phyloP scores from a whole-genome alignment of 2,113 vertebrate genomes.

The Silurus meridionalis region DNA sequence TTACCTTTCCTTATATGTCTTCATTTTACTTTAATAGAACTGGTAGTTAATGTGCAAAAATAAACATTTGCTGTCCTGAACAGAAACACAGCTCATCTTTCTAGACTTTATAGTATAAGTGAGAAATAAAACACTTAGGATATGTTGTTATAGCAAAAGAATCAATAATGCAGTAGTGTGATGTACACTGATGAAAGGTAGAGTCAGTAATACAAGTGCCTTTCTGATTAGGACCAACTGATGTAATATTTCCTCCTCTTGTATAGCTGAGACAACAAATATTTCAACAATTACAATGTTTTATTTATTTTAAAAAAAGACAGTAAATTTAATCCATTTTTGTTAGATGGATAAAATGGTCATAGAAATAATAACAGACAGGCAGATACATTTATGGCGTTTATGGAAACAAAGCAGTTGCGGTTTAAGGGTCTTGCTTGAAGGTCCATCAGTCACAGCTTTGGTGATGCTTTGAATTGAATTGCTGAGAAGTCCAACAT shows the following conservation, averaged over 20 bases:
- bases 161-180: background rate
- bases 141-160: background rate
- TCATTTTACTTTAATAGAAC: constrained; percentile 12
- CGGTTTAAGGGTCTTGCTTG: too few species aligned
- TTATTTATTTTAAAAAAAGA: background rate
- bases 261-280: background rate
- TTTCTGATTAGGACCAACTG: background rate
- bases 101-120: background rate
- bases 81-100: background rate
- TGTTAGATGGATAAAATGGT: too few species aligned
- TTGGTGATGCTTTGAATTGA: too few species aligned
- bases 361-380: too few species aligned
- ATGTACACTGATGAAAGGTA: background rate
- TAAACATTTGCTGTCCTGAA: background rate
- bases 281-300: background rate
- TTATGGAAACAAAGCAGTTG: too few species aligned
- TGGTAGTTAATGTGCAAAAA: background rate
- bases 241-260: background rate
- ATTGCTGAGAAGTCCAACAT: too few species aligned
- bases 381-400: too few species aligned
- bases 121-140: background rate
- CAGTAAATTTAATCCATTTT: too few species aligned
- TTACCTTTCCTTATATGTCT: constrained; percentile 3
- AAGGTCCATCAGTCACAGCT: too few species aligned
- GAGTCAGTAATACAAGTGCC: background rate